Conservation (phyloP, 2,113 vertebrate genomes). For the Paratilapia polleni region DNA sequence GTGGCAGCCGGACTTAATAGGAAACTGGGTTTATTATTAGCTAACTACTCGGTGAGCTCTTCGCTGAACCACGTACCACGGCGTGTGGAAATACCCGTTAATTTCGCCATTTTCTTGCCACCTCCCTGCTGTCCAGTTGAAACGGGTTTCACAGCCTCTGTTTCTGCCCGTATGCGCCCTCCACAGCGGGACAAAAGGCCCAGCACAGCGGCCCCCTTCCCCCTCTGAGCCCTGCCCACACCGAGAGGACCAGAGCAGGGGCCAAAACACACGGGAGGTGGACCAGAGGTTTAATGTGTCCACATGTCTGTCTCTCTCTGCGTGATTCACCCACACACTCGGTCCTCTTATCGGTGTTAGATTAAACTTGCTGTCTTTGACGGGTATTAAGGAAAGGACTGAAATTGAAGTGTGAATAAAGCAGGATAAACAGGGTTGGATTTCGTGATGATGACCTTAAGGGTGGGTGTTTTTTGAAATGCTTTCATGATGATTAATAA, state of each 20-base stretch:
- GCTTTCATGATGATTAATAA: not conserved
- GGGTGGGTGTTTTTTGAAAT: not conserved
- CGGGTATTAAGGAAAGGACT: rapidly evolving
- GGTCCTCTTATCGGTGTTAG: not conserved
- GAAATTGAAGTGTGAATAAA: not conserved
- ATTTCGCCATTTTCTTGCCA: not conserved
- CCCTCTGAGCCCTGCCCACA: not conserved
- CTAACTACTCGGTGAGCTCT: not conserved
- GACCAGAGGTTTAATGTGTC: not conserved
- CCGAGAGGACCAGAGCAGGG: not conserved
- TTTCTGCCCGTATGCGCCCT: not conserved
- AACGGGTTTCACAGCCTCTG: not conserved
- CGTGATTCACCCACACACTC: not conserved
- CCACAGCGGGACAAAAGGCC: slow-evolving; percentile 2
- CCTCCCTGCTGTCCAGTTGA: not conserved
- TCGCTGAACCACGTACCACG: too few relatives aligned
- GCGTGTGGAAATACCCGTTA: not conserved
- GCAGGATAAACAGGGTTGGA: not conserved
- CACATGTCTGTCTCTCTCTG: too few relatives aligned
- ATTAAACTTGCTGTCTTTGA: not conserved
- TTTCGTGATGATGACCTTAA: not conserved
- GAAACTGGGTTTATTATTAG: not conserved
- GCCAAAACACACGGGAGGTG: not conserved
- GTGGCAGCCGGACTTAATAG: not conserved
- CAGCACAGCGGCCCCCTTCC: not conserved